Percentiles rank a stretch among this genome's conserved stretches.
Conservation (phyloP, 2,797 vertebrate genomes). For the Sebastes melanostomus region DNA sequence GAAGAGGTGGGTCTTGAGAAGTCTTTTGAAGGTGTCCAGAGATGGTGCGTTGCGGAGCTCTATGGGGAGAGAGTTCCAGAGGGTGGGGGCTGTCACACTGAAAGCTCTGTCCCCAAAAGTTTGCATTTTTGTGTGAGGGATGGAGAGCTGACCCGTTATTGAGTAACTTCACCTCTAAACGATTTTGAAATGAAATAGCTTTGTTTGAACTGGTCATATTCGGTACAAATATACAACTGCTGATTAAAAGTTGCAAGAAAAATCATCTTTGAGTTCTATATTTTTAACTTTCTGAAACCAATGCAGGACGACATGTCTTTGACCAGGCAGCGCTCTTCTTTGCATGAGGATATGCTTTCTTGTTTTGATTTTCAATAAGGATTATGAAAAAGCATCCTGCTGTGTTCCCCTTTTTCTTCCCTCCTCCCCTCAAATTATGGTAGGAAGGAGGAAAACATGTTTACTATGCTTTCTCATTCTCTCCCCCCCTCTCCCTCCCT, state of each 20-base stretch:
- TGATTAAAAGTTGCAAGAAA: background rate
- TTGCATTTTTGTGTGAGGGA: too few relatives aligned
- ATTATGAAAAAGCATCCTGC: constrained; percentile 55
- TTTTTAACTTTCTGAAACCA: background rate
- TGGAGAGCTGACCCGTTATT: too few relatives aligned
- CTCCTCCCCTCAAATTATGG: constrained; percentile 59
- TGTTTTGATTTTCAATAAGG: constrained; percentile 46
- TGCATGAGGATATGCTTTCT: constrained; percentile 12
- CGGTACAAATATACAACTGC: too few relatives aligned
- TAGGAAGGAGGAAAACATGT: constrained; percentile 68
- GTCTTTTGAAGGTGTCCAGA: too few relatives aligned
- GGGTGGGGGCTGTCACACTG: too few relatives aligned
- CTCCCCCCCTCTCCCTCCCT: constrained; percentile 31
- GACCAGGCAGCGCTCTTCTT: background rate
- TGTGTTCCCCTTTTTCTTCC: constrained; percentile 22
- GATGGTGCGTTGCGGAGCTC: too few relatives aligned
- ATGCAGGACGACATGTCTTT: background rate
- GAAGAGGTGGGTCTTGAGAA: too few relatives aligned
- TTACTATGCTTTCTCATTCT: constrained; percentile 68
- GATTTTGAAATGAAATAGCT: rapidly evolving
- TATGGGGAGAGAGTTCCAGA: too few relatives aligned
- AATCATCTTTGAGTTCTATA: background rate
- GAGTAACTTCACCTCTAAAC: too few relatives aligned
- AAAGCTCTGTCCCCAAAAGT: too few relatives aligned
- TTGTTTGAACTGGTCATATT: too few relatives aligned